phyloP scores from a whole-genome alignment of 2,113 vertebrate species.

The Peromyscus leucopus region DNA sequence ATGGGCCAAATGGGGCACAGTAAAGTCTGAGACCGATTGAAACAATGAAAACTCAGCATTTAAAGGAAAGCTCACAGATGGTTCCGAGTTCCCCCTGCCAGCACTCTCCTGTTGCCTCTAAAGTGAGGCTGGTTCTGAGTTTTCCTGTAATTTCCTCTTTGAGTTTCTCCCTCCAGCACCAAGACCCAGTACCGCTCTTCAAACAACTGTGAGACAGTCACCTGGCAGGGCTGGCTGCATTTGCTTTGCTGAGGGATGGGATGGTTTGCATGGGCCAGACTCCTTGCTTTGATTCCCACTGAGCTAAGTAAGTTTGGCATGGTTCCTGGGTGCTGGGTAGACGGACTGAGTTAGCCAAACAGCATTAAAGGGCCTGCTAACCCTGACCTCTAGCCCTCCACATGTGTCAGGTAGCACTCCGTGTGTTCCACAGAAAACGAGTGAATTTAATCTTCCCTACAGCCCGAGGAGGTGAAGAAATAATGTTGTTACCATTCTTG shows the following conservation, averaged over 20 bases:
- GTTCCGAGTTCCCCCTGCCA: background rate
- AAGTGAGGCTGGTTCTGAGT: background rate
- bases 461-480: background rate
- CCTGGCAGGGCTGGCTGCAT: background rate
- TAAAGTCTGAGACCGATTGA: background rate
- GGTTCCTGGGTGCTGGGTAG: background rate
- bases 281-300: background rate
- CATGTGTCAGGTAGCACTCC: background rate
- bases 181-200: background rate
- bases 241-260: background rate
- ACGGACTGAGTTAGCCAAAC: background rate
- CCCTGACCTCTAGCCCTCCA: too few species aligned
- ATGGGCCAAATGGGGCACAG: background rate
- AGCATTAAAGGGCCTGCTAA: background rate
- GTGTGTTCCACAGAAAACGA: background rate
- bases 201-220: background rate
- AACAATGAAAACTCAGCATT: background rate
- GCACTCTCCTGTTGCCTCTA: background rate
- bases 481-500: background rate
- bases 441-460: background rate
- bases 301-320: background rate
- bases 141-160: background rate
- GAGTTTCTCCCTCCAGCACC: background rate
- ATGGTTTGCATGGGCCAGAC: background rate
- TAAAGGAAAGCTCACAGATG: background rate